Percentiles rank a stretch among this genome's conserved stretches.
These are phyloP conservation scores for Patiria miniata DNA, from an alignment of 35 echinoderm and acorn worm genomes.

Conservation along the genomic window DNA sequence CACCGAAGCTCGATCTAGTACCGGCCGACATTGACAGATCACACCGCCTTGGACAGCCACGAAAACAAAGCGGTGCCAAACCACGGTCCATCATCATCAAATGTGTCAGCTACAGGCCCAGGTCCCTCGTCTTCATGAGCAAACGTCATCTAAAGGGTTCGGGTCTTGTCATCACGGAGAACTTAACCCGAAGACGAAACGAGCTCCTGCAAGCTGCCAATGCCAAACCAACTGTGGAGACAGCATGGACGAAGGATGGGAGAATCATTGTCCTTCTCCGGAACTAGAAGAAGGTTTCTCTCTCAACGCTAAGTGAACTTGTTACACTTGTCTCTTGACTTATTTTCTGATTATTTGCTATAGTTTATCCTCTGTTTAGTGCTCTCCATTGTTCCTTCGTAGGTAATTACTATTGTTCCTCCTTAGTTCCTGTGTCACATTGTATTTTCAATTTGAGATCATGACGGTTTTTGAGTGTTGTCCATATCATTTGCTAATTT, in stretches of 20 bases:
- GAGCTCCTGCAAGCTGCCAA: background rate
- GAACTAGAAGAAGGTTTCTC: background rate
- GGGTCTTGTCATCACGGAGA: background rate
- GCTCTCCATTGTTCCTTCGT: too few relatives aligned
- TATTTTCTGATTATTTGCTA: background rate
- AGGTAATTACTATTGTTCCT: too few relatives aligned
- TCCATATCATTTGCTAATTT: too few relatives aligned
- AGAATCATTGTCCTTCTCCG: background rate
- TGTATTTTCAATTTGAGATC: too few relatives aligned
- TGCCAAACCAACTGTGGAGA: background rate
- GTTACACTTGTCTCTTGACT: background rate
- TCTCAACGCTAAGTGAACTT: background rate
- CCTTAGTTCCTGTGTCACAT: too few relatives aligned
- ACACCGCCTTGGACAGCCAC: background rate
- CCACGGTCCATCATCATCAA: background rate
- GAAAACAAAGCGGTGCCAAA: background rate
- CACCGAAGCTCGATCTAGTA: background rate
- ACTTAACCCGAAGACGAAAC: background rate
- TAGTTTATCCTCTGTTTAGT: too few relatives aligned
- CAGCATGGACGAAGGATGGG: background rate
- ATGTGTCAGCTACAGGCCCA: background rate
- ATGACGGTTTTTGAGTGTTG: too few relatives aligned
- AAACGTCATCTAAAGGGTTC: background rate
- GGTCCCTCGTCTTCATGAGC: background rate
- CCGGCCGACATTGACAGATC: background rate